Evolutionary conservation across 2,113 vertebrate species (phyloP), one percentile per base, ranked within the genome.

Genomic region (Ceratotherium simum): DNA sequence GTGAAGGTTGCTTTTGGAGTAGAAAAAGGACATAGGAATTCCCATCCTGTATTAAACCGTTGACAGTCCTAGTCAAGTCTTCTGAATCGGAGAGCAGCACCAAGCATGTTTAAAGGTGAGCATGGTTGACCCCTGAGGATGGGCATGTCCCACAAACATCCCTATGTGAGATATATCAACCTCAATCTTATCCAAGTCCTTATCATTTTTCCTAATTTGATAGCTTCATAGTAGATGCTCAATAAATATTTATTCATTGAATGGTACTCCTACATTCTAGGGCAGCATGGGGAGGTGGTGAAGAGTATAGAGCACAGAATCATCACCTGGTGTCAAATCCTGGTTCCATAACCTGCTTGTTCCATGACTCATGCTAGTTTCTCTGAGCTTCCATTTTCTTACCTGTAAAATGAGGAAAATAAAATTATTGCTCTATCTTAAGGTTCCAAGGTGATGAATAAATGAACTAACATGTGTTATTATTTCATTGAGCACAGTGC

Each of bases 221-320:
- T 51, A 33, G 20, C 25, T 72, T 78, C 78, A 20, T 13, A 64
- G 83, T 8, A 60, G 60, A 21, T 31, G 80, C 9, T 29, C 21
- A 60, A 0, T 8, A 64, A n/a, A 4, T 20, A 0, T 21, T n/a
- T 33, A 60, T 33, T 21, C 27, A 46, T 7, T 39, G 42, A 70
- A 27, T 27, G 17, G 46, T 25, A 20, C 14, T 8, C 20, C 60
- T 25, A 17, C 33, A 31, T 27, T 21, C 51, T 23, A 10, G 46
- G 5, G 46, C 6, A 6, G 29, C 4, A 21, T 29, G 0, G 29
- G 27, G 16, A 25, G 33, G 36, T 7, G 31, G 18, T 46, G 80
- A 11, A 79, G n/a, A 81, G 65, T 3, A 9, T 17, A 5, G 65
- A 51, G 36, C 18, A 6, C 3, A 23, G 67, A 69, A 5, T 23